Base-by-base conservation (phyloP, 37 sponge, comb jelly and placozoan genomes). In the Eunapius fragilis region DNA sequence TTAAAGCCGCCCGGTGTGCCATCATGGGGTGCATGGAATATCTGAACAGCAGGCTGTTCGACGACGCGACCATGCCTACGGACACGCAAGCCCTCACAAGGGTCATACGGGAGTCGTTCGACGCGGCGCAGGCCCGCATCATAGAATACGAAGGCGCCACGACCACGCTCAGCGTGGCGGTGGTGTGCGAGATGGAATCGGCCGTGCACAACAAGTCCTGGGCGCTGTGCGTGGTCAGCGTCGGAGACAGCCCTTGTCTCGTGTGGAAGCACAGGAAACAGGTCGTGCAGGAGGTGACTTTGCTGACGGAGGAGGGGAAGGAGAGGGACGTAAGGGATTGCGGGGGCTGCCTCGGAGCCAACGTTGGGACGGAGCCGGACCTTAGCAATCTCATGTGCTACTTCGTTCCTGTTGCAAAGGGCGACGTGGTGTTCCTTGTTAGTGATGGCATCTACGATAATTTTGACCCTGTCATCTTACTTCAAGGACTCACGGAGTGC, bases 381-480 rank as follows among this genome's bases (percentile, higher is more conserved):
- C 79, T 96, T 45, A 68, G 77, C 23, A 96, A 96, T 37, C 91
- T 96, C 25, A 25, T 82, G n/a, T 93, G 93, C 76, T 90, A 83
- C 71, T 88, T 91, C 49, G 83, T 78, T 2, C 90, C 94, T 19
- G 72, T 96, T 0, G 67, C 80, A 13, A 72, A 70, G 12, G 69
- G 58, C 0, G 96, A 96, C 32, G 69, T 96, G 7, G 89, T 96
- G 17, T 93, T 96, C 75, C 72, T 90, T 34, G 45, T 80, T 13
- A 87, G 83, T 25, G 96, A 96, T 74, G 96, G 96, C 17, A 24
- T 96, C 3, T 87, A 82, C 2, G 96, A 96, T 84, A 96, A 96
- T 71, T 86, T 88, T 37, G 96, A 96, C 73, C 94, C 94, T 30
- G 96, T 96, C 3, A 68, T 82, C 24, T 86, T 87, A 4, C 68